These are phyloP conservation scores for Martes martes DNA, from an alignment of 2,113 vertebrate species.

Conservation along the genomic window DNA sequence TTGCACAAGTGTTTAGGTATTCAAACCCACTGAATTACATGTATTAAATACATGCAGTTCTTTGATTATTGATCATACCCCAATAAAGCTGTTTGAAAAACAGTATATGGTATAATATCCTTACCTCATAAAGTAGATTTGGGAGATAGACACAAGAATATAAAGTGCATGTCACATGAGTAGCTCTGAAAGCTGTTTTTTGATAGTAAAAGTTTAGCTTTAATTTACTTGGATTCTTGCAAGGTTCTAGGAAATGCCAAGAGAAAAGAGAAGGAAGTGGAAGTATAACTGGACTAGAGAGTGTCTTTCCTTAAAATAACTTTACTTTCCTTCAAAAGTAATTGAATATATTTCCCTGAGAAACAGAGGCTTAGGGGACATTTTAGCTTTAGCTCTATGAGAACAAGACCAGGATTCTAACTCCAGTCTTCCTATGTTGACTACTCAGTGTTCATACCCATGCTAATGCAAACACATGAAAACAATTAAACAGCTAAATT, in stretches of 20 bases:
- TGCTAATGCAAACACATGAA: constrained; percentile 49
- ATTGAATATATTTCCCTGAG: neutral
- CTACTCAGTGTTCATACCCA: neutral
- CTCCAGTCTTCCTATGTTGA: neutral
- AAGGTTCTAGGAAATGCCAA: neutral
- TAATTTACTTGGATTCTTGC: constrained; percentile 22
- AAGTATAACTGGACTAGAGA: neutral
- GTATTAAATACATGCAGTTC: neutral
- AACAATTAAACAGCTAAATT: constrained; percentile 63
- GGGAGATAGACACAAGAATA: neutral
- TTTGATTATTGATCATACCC: neutral
- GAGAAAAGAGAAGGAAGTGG: neutral
- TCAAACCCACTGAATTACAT: neutral
- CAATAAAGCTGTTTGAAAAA: neutral
- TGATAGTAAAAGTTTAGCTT: constrained; percentile 21
- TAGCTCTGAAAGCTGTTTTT: neutral
- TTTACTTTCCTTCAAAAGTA: neutral
- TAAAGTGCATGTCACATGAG: neutral
- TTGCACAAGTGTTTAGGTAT: neutral
- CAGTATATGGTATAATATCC: neutral
- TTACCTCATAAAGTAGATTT: neutral
- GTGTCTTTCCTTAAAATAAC: neutral
- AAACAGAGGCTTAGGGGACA: neutral
- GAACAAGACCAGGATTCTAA: neutral
- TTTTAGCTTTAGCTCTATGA: neutral